Evolutionary conservation across 2,113 vertebrate genomes (phyloP).

Genomic region (Albula goreensis): DNA sequence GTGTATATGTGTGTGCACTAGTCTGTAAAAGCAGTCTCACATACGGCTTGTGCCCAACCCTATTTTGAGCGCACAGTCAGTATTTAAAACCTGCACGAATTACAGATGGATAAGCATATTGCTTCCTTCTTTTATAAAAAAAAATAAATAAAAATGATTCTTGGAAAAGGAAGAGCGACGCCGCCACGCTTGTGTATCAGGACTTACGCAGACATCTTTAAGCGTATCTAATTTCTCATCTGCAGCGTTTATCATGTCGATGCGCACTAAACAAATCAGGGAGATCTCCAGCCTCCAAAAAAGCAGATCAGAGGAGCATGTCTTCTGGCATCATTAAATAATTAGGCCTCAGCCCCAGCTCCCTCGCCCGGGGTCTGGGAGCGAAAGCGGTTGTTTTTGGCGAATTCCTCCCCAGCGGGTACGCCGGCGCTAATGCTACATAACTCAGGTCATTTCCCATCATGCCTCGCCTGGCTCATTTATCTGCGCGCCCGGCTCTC

Average conservation of each 20-base stretch:
- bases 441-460: not conserved
- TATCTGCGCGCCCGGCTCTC: not conserved
- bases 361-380: not conserved
- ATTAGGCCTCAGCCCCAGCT: not conserved
- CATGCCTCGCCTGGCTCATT: not conserved
- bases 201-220: not conserved
- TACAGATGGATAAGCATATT: too few species aligned
- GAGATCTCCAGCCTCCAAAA: not conserved
- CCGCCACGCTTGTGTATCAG: not conserved
- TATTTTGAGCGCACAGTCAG: too few species aligned
- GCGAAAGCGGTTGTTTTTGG: not conserved
- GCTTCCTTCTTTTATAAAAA: too few species aligned
- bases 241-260: not conserved
- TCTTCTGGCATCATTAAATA: constrained; percentile 2
- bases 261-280: not conserved
- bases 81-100: too few species aligned
- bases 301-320: not conserved
- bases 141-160: too few species aligned
- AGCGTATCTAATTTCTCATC: not conserved
- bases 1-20: too few species aligned
- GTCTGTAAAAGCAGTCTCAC: too few species aligned
- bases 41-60: too few species aligned
- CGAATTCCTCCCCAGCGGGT: not conserved
- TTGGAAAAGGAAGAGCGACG: too few species aligned
- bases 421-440: not conserved